phyloP scores from a whole-genome alignment of 37 sponge, comb jelly and placozoan species.

The Spongilla lacustris region DNA sequence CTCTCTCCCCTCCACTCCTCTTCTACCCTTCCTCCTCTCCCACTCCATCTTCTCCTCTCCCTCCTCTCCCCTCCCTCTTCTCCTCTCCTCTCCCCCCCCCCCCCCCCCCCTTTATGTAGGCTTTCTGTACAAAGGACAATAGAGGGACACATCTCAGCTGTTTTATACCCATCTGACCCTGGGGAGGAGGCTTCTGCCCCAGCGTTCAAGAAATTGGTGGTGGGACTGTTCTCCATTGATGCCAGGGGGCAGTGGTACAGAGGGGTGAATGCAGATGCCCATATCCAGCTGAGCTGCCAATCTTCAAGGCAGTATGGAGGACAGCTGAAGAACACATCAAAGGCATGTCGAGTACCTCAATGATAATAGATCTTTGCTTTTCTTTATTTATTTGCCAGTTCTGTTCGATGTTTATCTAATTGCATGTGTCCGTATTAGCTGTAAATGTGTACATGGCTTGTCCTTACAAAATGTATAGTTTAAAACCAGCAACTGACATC shows the following conservation, averaged over 20 bases:
- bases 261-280: neutral
- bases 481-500: too few relatives aligned
- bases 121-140: slow-evolving; percentile 15
- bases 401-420: too few relatives aligned
- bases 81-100: too few relatives aligned
- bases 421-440: too few relatives aligned
- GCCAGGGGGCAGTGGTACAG: neutral
- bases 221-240: slow-evolving; percentile 10
- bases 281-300: neutral
- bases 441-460: too few relatives aligned
- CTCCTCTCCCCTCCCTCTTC: too few relatives aligned
- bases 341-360: neutral
- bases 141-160: slow-evolving; percentile 6
- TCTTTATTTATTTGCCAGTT: too few relatives aligned
- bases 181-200: neutral
- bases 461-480: too few relatives aligned
- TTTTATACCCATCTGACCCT: slow-evolving; percentile 7
- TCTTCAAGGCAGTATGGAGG: neutral
- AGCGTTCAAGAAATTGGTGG: slow-evolving; percentile 58
- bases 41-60: too few relatives aligned
- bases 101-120: neutral
- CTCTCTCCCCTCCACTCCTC: too few relatives aligned
- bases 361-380: too few relatives aligned
- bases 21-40: too few relatives aligned
- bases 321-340: neutral